Base-by-base conservation (phyloP, 2,888 invertebrate genomes). In the Tipula unca region DNA sequence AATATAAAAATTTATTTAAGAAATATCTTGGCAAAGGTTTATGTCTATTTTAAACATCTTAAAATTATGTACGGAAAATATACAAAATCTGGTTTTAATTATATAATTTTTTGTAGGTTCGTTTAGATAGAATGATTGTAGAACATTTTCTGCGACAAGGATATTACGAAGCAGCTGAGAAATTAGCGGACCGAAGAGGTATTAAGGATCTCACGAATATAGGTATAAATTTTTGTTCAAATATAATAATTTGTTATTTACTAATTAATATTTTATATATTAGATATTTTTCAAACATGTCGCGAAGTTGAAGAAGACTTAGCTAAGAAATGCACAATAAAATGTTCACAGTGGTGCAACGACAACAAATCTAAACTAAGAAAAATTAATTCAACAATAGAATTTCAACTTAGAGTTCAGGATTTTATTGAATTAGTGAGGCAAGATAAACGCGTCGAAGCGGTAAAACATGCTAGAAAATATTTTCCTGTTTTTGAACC, bases 361-460 rank as follows among this genome's bases (percentile, higher is more conserved):
- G 99, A 99, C 90, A 98, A 99, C 92, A 96, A 97, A 90, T 98
- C 98, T 42, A 98, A 98, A 90, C 93, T 99, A 87, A 93, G 98
- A 86, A 98, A 98, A 91, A 94, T 98, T 87, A 96, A 97, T 90
- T 98, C 98, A 85, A 96, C 95, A 86, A 95, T 99, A 93, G 99
- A 99, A 91, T 97, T 99, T 89, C 97, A 97, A 90, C 93, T 99
- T 86, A 89, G 91, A 6, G 90, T 91, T 29, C 91, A 99, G 92
- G 99, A 99, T 90, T 99, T 98, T 90, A 95, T 99, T 42, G 99
- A 99, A 91, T 91, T 99, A 85, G 95, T 99, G n/a, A 94, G 97
- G 86, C 93, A 93, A 10, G 97, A 97, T 89, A 93, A 94, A 86
- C 93, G 97, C 84, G 92, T 97, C 87, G 99, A 99, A 87, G 99